These are phyloP conservation scores for Takifugu ocellatus DNA, from an alignment of 2,797 vertebrate genomes.

Conservation along the genomic window DNA sequence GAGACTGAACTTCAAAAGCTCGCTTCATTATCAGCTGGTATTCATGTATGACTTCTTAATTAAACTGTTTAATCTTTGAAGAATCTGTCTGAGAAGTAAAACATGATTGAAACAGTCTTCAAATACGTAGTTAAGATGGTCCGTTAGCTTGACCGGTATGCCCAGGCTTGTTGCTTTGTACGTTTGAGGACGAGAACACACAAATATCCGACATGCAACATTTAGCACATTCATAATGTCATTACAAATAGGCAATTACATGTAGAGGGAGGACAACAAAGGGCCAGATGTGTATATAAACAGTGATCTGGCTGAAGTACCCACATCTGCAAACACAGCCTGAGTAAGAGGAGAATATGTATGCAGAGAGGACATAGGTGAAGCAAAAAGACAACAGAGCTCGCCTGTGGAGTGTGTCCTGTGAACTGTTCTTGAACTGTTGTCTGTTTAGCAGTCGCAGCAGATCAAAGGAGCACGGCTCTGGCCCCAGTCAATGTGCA, in stretches of 20 bases:
- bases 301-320: conserved; percentile 43
- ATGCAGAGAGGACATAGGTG: conserved; percentile 46
- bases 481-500: conserved; percentile 25
- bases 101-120: neutral
- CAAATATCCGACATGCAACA: conserved; percentile 33
- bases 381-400: conserved; percentile 57
- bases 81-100: too few relatives aligned
- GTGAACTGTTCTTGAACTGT: conserved; percentile 71
- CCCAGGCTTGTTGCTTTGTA: neutral
- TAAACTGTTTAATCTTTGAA: too few relatives aligned
- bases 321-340: conserved; percentile 52
- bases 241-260: conserved; percentile 40
- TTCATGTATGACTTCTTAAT: too few relatives aligned
- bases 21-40: too few relatives aligned
- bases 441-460: conserved; percentile 23
- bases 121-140: conserved; percentile 3
- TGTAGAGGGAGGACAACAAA: conserved; percentile 38
- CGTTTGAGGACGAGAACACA: conserved; percentile 30
- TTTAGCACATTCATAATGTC: conserved; percentile 31
- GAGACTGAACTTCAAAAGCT: too few relatives aligned
- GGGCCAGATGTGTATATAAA: conserved; percentile 51
- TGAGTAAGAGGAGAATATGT: conserved; percentile 38
- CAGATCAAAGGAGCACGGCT: conserved; percentile 54
- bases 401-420: conserved; percentile 59
- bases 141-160: conserved; percentile 23